Base-by-base conservation (phyloP, 2,888 invertebrate genomes). In the Campoletis raptor region DNA sequence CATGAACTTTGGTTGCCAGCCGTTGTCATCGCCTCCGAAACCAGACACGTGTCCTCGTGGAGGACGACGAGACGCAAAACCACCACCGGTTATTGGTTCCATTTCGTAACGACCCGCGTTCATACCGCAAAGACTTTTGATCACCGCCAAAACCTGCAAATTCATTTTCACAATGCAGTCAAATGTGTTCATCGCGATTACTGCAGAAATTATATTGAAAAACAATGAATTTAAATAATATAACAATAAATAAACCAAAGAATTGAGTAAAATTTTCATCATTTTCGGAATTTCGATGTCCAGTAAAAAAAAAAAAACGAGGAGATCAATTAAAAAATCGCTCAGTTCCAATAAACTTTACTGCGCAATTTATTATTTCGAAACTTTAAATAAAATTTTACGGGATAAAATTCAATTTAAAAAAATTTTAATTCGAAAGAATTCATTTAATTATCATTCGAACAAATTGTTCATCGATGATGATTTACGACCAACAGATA, bases 101-200 rank as follows among this genome's bases (percentile, higher is more conserved):
- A 98, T 95, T 81, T 96, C 95, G 92, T 95, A 96, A 91, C 97
- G 97, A 0, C 98, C 98, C 0, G 98, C 97, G 87, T 97, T 96
- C 91, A 97, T 95, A 48, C 96, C 95, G 92, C 98, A 98, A 0
- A 99, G 94, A 30, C 96, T 95, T 90, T 96, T 96, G 0, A 99
- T 95, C 7, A 97, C 96, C 45, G 95, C 94, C 45, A 99, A 95
- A 0, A 97, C 95, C 95, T 96, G 93, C 1, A 93, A 94, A 86
- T 8, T 9, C 42, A 24, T 48, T 64, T 12, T 30, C n/a, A 21
- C 30, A 2, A 15, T 40, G 30, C 8, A 2, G 0, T 42, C 15
- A 52, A 21, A 9, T 42, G 18, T 48, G 5, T 48, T 61, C 30
- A 0, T 12, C 4, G 10, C 15, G 15, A 15, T 30, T 30, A 15